Evolutionary conservation across 2,113 vertebrate species (phyloP).

Genomic region (Scopus umbretta): DNA sequence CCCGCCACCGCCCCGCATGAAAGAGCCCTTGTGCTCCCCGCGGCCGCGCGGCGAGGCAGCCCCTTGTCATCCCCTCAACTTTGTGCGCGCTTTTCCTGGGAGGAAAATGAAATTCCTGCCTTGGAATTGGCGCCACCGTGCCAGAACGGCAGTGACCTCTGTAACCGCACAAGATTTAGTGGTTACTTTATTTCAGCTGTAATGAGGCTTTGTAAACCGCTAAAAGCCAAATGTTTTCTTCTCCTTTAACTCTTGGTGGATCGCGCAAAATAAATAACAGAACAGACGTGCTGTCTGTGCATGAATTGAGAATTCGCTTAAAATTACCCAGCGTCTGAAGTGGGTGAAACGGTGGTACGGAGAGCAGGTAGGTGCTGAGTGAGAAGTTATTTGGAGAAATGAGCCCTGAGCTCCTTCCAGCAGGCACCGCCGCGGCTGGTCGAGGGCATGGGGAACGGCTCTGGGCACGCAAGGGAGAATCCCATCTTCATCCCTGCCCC

Average conservation of each 20-base stretch:
- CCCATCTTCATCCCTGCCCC: accelerated
- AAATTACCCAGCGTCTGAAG: neutral
- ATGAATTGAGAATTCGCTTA: neutral
- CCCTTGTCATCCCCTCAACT: constrained; percentile 1
- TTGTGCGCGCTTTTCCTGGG: neutral
- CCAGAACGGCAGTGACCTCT: constrained; percentile 69
- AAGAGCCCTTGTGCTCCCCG: neutral
- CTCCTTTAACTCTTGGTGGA: constrained; percentile 51
- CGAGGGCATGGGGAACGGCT: accelerated
- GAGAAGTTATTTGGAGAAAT: neutral
- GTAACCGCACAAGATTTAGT: constrained; percentile 70
- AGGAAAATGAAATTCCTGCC: constrained; percentile 53
- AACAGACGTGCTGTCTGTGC: neutral
- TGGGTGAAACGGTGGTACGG: neutral
- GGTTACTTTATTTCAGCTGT: constrained; percentile 65
- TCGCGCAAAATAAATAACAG: neutral
- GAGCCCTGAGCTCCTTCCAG: neutral
- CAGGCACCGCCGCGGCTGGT: neutral
- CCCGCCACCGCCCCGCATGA: neutral
- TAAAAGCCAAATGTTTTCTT: constrained; percentile 62
- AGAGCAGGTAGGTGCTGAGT: constrained; percentile 22
- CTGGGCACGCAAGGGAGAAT: accelerated
- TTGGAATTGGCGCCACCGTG: constrained; percentile 65
- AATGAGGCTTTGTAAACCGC: constrained; percentile 74
- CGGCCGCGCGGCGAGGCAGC: neutral